Base-by-base conservation (phyloP, 2,113 vertebrate species). In the Pluvialis apricaria region DNA sequence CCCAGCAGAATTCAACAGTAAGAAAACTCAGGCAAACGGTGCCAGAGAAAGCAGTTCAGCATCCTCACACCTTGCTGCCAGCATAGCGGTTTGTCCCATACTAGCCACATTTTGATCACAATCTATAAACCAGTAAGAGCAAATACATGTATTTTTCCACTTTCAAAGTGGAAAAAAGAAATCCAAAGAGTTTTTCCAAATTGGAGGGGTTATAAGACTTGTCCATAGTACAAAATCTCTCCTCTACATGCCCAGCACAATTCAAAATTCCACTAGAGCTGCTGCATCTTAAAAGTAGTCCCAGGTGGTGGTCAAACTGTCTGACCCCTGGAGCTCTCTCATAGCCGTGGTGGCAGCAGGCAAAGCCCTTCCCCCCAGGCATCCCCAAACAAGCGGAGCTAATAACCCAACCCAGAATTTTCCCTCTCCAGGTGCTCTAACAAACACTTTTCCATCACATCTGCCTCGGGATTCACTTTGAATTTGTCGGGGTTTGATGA, bases 11-110 rank as follows among this genome's bases (percentile, higher is more conserved):
- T 6, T 9, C 40, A 22, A 3, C 31, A 12, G 2, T 4, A 13
- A 25, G 20, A 8, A 29, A 54, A 32, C 36, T 42, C 34, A 15
- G n/a, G 54, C 34, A 10, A 32, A 28, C 4, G 1, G 32, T 7
- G 44, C 13, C 24, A 10, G 19, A 9, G 58, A 9, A n/a, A 19
- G 44, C 34, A 11, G 45, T 8, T 28, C 7, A 5, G n/a, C 34
- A 5, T 15, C 65, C 38, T n/a, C 65, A 26, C 34, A 3, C 25
- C 0, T 9, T 9, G 36, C 54, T 26, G 9, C 13, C 45, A 26
- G 5, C 17, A 4, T 1, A 10, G 34, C 21, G 4, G 14, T 21
- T 29, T 17, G 31, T 21, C 45, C 36, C 34, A 1, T 7, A 6
- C n/a, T 45, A 19, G 14, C 55, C 24, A 3, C 22, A 6, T 6